Percentiles rank a stretch among this genome's conserved stretches.
Evolutionary conservation across 2,113 vertebrate species (phyloP).

Genomic region (Litocranius walleri): DNA sequence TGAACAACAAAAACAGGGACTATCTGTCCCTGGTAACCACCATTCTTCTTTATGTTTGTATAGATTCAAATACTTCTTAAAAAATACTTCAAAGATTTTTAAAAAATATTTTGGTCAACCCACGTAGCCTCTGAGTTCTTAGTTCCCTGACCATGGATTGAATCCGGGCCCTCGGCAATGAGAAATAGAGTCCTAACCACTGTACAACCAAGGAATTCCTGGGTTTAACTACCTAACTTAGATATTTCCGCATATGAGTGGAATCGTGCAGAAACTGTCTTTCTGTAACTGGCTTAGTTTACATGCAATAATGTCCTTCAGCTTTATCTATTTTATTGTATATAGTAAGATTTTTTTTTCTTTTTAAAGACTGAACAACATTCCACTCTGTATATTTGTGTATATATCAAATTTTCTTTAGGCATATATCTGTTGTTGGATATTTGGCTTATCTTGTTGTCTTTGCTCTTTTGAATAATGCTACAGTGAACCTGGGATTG

Average conservation of each 20-base stretch:
- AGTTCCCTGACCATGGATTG: not conserved
- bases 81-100: not conserved
- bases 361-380: not conserved
- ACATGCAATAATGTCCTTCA: not conserved
- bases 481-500: not conserved
- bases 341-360: not conserved
- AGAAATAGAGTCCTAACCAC: not conserved
- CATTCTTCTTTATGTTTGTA: not conserved
- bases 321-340: not conserved
- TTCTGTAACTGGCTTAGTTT: not conserved
- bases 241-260: not conserved
- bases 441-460: not conserved
- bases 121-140: not conserved
- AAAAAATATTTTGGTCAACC: not conserved
- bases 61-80: not conserved
- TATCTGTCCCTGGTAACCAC: not conserved
- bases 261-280: not conserved
- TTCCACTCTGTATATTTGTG: not conserved
- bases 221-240: not conserved
- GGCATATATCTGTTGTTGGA: not conserved
- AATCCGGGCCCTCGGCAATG: accelerated
- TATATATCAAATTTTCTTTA: not conserved
- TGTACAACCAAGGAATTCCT: not conserved
- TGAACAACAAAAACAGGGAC: not conserved
- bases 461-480: not conserved